Evolutionary conservation across 2,888 invertebrate genomes (phyloP), one percentile per base, ranked within the genome.

Genomic region (Gisinianus flammeolus): DNA sequence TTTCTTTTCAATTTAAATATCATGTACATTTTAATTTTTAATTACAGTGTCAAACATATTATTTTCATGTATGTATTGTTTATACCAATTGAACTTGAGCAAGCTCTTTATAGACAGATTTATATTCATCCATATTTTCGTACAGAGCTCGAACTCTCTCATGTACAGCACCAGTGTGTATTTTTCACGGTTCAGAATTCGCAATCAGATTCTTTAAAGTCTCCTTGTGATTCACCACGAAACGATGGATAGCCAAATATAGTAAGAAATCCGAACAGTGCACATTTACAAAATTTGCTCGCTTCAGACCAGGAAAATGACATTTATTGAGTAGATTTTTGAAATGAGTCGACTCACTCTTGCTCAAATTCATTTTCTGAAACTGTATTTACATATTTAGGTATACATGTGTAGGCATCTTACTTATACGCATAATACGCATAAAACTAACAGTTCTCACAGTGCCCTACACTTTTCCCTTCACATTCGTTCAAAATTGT

Each of bases 211-310:
- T 76, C 28, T 68, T 67, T n/a, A 76, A 56, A 31, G 56, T 54
- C 0, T 44, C 44, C 2, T 30, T 26, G 26, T 76, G 76, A 35
- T 76, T 76, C 0, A 68, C 76, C 3, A 76, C 76, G 22, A 76
- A 76, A 6, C 68, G 67, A 58, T 76, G 76, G 16, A 76, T 76
- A 19, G 76, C 67, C 31, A 76, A 52, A 33, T 76, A 76, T 6
- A 76, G 52, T 22, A 44, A 30, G n/a, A 67, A 76, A n/a, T 76
- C 76, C 0, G 68, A 52, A 30, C 52, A 68, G 24, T 68, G 44
- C 12, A 76, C 30, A 35, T 67, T 68, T 3, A 76, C 54, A 12
- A 68, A 44, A 31, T 76, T 76, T 22, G 52, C 68, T 56, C 76
- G 67, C 19, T 31, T 68, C 8, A 76, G 33, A 22, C 8, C 12